Percentiles rank a stretch among this genome's conserved stretches.
phyloP scores from a whole-genome alignment of 2,888 invertebrate genomes.

The Diadegma fenestrale region DNA sequence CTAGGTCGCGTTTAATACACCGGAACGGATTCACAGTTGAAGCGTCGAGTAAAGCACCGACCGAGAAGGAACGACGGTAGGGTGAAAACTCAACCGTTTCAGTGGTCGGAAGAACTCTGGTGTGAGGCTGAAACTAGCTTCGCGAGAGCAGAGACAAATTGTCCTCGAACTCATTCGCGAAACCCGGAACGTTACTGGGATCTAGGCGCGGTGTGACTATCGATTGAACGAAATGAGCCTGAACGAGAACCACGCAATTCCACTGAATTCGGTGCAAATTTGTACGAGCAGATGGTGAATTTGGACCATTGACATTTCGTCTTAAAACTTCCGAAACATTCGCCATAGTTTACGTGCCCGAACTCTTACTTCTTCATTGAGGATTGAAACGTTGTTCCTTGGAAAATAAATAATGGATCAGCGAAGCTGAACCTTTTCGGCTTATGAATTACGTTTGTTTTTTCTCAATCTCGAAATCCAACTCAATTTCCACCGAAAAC shows the following conservation, averaged over 20 bases:
- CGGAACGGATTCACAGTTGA: conserved; percentile 32
- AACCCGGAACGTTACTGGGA: conserved; percentile 38
- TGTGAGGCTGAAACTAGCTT: conserved; percentile 36
- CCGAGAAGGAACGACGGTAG: conserved; percentile 42
- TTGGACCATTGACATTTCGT: conserved; percentile 5
- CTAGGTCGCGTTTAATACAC: conserved; percentile 52
- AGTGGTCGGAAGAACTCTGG: conserved; percentile 50
- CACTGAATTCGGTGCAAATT: conserved; percentile 11
- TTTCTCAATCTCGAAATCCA: not conserved
- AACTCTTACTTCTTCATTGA: not conserved
- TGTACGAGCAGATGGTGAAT: not conserved
- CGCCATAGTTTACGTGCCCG: not conserved
- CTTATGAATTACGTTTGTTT: not conserved
- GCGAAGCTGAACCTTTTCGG: not conserved
- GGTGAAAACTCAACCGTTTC: conserved; percentile 49
- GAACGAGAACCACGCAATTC: conserved; percentile 35
- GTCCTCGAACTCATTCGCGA: conserved; percentile 63
- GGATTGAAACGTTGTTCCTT: not conserved
- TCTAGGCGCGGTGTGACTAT: conserved; percentile 15
- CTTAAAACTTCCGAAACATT: not conserved
- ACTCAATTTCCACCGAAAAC: not conserved
- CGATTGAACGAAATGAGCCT: conserved; percentile 55
- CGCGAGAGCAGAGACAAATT: conserved; percentile 59
- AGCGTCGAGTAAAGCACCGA: conserved; percentile 36
- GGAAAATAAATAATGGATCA: not conserved